phyloP scores from a whole-genome alignment of 2,888 invertebrate species.

The Protodeltote pygarga region DNA sequence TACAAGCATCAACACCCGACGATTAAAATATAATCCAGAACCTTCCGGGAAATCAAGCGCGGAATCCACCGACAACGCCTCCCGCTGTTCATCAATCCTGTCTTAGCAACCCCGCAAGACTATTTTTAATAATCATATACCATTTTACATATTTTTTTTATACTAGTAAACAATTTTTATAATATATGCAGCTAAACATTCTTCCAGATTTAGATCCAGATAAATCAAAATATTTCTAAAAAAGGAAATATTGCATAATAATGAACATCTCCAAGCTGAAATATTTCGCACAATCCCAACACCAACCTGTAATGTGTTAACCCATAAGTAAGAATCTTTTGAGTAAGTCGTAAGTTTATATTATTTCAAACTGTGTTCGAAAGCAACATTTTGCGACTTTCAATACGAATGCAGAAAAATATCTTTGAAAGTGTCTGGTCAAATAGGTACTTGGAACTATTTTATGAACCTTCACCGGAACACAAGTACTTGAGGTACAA shows the following conservation, averaged over 20 bases:
- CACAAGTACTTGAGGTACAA: slow-evolving; percentile 49
- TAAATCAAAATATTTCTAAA: not conserved
- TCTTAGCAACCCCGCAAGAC: slow-evolving; percentile 1
- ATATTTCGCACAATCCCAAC: slow-evolving; percentile 6
- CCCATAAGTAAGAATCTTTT: slow-evolving; percentile 11
- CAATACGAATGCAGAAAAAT: slow-evolving; percentile 27
- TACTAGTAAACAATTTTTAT: not conserved
- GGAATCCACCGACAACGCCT: slow-evolving; percentile 46
- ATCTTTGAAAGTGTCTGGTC: slow-evolving; percentile 41
- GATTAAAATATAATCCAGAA: slow-evolving; percentile 70
- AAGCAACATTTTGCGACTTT: slow-evolving; percentile 4
- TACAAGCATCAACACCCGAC: slow-evolving; percentile 57
- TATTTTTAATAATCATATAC: slow-evolving; percentile 2
- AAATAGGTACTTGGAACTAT: slow-evolving; percentile 44
- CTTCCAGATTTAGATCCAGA: not conserved
- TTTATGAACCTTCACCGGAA: slow-evolving; percentile 51
- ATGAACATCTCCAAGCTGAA: not conserved
- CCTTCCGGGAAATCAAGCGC: slow-evolving; percentile 74
- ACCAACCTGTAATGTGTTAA: not conserved
- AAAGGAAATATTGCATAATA: not conserved
- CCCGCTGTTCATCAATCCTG: slow-evolving; percentile 51
- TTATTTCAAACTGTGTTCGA: not conserved
- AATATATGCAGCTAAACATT: not conserved
- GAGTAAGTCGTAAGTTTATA: not conserved
- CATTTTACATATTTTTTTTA: slow-evolving; percentile 4